These are phyloP conservation scores for Tauraco hartlaubi DNA, from an alignment of 2,797 vertebrate genomes.

Conservation along the genomic window DNA sequence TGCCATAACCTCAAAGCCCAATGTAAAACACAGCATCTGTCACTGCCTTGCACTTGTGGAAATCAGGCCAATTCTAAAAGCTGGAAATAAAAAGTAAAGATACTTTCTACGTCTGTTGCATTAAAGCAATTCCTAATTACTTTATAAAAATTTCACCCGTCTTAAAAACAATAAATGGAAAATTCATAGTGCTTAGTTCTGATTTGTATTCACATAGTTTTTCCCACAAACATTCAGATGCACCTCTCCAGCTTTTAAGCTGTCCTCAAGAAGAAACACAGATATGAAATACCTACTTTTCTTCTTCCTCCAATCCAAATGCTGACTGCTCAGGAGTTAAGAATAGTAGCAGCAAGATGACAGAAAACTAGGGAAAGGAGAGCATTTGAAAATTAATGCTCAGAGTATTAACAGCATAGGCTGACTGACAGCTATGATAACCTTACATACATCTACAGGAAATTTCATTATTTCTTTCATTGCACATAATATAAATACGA, in stretches of 20 bases:
- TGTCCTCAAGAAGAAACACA: background rate
- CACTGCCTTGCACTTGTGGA: background rate
- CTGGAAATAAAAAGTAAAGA: background rate
- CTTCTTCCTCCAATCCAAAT: background rate
- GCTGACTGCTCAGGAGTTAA: slow-evolving; percentile 5
- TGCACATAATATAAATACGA: background rate
- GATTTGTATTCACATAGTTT: background rate
- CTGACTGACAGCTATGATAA: background rate
- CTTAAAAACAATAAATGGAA: background rate
- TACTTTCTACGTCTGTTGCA: background rate
- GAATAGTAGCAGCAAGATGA: slow-evolving; percentile 9
- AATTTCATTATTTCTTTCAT: background rate
- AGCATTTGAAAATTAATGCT: background rate
- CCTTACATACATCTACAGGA: background rate
- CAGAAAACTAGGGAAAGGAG: background rate
- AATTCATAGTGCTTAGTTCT: background rate
- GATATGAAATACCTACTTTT: background rate
- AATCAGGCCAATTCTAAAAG: background rate
- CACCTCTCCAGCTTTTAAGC: background rate
- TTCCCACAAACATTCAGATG: background rate
- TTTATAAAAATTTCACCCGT: background rate
- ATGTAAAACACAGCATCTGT: background rate
- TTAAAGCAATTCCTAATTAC: background rate
- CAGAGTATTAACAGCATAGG: background rate
- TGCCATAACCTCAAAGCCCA: background rate